Conservation (phyloP, 2,888 invertebrate genomes). For the Drosophila greeni region DNA sequence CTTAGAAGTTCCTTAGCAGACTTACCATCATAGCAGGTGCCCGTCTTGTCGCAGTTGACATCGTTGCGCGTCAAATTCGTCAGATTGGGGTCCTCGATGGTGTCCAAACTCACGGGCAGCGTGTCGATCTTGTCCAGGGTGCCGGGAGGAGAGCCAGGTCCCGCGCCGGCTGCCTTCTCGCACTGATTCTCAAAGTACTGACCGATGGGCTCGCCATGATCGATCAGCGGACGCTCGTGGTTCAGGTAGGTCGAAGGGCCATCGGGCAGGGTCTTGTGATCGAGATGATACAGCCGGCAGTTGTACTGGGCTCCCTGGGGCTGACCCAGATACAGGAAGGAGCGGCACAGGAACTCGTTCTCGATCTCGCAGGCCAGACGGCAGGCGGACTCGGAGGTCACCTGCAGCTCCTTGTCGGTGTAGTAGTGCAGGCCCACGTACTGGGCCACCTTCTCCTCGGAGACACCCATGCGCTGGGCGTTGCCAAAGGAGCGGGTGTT, state of each 20-base stretch:
- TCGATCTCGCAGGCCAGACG: slow-evolving; percentile 94
- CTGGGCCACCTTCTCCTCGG: slow-evolving; percentile 94
- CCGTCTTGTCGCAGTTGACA: slow-evolving; percentile 95
- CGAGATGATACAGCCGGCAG: slow-evolving; percentile 94
- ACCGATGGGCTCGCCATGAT: slow-evolving; percentile 93
- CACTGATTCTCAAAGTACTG: slow-evolving; percentile 94
- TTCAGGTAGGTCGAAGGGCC: slow-evolving; percentile 94
- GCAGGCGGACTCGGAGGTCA: slow-evolving; percentile 93
- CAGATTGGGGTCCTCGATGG: slow-evolving; percentile 86
- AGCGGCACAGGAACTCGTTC: slow-evolving; percentile 93
- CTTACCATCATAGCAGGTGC: slow-evolving; percentile 96
- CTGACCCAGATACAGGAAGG: slow-evolving; percentile 86
- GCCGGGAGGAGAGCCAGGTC: slow-evolving; percentile 64
- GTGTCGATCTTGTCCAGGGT: slow-evolving; percentile 81
- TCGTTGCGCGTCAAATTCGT: slow-evolving; percentile 88
- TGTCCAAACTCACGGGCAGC: slow-evolving; percentile 87
- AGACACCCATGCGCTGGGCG: slow-evolving; percentile 90
- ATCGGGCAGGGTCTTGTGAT: slow-evolving; percentile 94
- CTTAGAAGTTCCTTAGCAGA: no score
- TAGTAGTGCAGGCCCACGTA: slow-evolving; percentile 95
- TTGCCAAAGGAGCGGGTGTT: slow-evolving; percentile 88
- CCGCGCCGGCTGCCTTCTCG: slow-evolving; percentile 81
- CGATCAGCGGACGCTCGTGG: slow-evolving; percentile 92
- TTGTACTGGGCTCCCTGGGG: slow-evolving; percentile 89
- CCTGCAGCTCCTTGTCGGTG: slow-evolving; percentile 94